Conservation (phyloP, 2,888 invertebrate species). For the Polydrusus tereticollis region DNA sequence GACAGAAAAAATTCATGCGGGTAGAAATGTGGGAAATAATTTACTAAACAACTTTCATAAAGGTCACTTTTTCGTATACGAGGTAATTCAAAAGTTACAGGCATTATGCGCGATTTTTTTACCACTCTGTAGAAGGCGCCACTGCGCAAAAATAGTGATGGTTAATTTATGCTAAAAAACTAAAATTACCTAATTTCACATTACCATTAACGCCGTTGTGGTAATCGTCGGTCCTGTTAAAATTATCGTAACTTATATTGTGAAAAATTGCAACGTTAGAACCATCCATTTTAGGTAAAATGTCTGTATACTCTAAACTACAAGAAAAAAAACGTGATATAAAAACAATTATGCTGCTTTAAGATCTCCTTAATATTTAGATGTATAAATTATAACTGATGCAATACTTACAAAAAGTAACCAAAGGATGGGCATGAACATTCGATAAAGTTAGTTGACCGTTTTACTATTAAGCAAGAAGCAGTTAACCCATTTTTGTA, state of each 20-base stretch:
- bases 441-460: not conserved
- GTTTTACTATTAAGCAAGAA: not conserved
- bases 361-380: no score
- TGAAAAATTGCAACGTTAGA: not conserved
- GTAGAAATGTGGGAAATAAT: no score
- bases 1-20: no score
- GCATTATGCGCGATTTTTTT: no score
- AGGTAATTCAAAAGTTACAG: no score
- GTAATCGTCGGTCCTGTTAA: not conserved
- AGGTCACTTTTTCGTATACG: no score
- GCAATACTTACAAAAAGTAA: constrained; percentile 8
- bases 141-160: no score
- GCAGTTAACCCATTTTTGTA: not conserved
- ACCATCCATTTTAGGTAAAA: no score
- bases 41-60: no score
- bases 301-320: not conserved
- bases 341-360: not conserved
- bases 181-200: not conserved
- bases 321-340: not conserved
- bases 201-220: not conserved
- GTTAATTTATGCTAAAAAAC: no score
- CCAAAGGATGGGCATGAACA: not conserved
- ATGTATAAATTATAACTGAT: no score
- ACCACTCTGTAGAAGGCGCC: no score
- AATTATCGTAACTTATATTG: not conserved